Conservation (phyloP, 1,140 invertebrate species). For the Drosophila miranda region DNA sequence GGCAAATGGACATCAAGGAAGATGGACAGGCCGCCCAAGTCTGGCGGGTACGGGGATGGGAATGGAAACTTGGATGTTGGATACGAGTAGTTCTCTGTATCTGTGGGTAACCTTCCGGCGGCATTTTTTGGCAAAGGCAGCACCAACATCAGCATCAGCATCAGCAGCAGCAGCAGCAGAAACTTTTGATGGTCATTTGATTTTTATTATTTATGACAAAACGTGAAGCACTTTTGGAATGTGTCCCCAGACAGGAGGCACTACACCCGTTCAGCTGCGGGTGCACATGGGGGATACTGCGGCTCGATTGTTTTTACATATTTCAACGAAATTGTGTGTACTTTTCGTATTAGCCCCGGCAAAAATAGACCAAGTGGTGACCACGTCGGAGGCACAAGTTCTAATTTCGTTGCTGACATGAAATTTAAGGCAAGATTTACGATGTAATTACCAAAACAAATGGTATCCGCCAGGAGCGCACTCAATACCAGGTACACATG, state of each 20-base stretch:
- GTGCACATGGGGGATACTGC: neutral
- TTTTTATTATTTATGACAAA: slow-evolving; percentile 80
- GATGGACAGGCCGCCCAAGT: slow-evolving; percentile 41
- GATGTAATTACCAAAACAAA: slow-evolving; percentile 66
- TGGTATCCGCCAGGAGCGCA: slow-evolving; percentile 41
- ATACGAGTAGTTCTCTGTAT: slow-evolving; percentile 16
- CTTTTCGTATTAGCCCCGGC: slow-evolving; percentile 26
- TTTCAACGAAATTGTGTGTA: slow-evolving; percentile 34
- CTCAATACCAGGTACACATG: neutral
- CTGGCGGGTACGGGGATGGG: neutral
- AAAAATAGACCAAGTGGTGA: slow-evolving; percentile 64
- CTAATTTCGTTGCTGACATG: slow-evolving; percentile 72
- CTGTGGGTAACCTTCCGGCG: slow-evolving; percentile 60
- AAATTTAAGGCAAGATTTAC: slow-evolving; percentile 70
- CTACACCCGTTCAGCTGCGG: neutral
- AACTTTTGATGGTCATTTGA: slow-evolving; percentile 74
- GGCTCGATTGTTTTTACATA: slow-evolving; percentile 69
- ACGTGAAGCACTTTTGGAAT: slow-evolving; percentile 70
- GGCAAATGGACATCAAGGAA: slow-evolving; percentile 75
- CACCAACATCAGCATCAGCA: slow-evolving; percentile 4
- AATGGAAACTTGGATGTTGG: slow-evolving; percentile 2
- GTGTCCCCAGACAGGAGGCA: slow-evolving; percentile 24
- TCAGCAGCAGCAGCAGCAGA: slow-evolving; percentile 20
- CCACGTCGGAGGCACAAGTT: slow-evolving; percentile 61
- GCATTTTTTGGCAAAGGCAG: slow-evolving; percentile 64